Evolutionary conservation across 2,113 vertebrate species (phyloP), one percentile per base, ranked within the genome.

Genomic region (Paratilapia polleni): DNA sequence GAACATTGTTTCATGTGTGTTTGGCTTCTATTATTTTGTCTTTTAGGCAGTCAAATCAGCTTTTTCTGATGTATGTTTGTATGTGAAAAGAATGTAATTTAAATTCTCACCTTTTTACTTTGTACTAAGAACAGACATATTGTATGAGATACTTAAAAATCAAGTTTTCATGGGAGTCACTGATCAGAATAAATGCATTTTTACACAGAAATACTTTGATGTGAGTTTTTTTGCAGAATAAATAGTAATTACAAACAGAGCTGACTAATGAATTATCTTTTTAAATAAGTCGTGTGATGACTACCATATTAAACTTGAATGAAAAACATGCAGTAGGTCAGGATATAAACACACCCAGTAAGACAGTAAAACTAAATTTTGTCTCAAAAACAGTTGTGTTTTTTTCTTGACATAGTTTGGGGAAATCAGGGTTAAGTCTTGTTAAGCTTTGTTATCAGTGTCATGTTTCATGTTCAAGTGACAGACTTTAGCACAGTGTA

Each of bases 171-270:
- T 77, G 34, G 34, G 22, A 57, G 26, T 82, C 24, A 80, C 34
- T 88, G 64, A 64, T 81, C 77, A 86, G 60, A 91, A 89, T 89
- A 87, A 92, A 91, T 61, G 19, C 19, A n/a, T 88, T 88, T 93
- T 93, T 92, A 88, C 81, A 90, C 64, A 82, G 62, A 81, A 61
- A 31, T 17, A 47, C n/a, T 60, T 24, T 73, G 17, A 56, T 68
- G 64, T 73, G 26, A 70, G 41, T 52, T 47, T 4, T 86, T 43
- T 6, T 36, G 24, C 5, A 20, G 13, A 75, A 61, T 49, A 12
- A 63, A 70, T 41, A 43, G 1, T 8, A 34, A 26, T 17, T 1
- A 0, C 3, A 75, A 0, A 56, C 28, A 22, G 70, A 52, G 52
- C 43, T 20, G 43, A 68, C 17, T 68, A 49, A 28, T 19, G 41